Evolutionary conservation across 2,797 vertebrate species (phyloP).

Genomic region (Morelia viridis): DNA sequence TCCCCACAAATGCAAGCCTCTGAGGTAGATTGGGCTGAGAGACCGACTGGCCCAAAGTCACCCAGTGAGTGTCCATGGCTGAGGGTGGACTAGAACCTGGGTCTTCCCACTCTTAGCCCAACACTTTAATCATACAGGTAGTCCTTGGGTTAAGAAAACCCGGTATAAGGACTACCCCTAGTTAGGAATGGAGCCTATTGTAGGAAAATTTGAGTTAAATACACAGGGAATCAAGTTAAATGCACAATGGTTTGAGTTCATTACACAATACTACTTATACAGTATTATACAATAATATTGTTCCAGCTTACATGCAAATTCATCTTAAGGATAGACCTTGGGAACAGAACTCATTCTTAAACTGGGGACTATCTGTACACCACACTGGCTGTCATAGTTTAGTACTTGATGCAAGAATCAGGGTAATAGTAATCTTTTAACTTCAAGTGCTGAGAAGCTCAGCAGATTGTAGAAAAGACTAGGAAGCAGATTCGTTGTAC

Average conservation of each 20-base stretch:
- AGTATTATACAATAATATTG: no score
- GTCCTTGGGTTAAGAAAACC: no score
- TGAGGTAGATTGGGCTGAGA: not conserved
- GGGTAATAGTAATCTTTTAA: not conserved
- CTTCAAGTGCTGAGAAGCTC: no score
- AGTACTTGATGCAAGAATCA: not conserved
- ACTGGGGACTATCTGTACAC: not conserved
- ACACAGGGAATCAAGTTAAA: no score
- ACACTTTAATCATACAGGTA: not conserved
- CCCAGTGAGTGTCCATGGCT: not conserved
- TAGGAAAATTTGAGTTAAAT: not conserved
- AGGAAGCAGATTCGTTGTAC: not conserved
- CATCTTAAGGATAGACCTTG: no score
- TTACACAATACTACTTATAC: no score
- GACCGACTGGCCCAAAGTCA: not conserved
- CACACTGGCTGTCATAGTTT: not conserved
- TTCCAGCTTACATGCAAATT: no score
- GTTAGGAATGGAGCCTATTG: not conserved
- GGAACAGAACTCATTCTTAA: no score
- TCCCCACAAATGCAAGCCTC: not conserved
- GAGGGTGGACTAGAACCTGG: not conserved
- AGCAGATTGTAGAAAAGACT: not conserved
- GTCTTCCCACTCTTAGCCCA: not conserved
- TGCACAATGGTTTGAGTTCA: no score
- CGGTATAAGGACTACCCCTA: no score